phyloP scores from a whole-genome alignment of 2,113 vertebrate genomes.

The Oxyruncus cristatus region DNA sequence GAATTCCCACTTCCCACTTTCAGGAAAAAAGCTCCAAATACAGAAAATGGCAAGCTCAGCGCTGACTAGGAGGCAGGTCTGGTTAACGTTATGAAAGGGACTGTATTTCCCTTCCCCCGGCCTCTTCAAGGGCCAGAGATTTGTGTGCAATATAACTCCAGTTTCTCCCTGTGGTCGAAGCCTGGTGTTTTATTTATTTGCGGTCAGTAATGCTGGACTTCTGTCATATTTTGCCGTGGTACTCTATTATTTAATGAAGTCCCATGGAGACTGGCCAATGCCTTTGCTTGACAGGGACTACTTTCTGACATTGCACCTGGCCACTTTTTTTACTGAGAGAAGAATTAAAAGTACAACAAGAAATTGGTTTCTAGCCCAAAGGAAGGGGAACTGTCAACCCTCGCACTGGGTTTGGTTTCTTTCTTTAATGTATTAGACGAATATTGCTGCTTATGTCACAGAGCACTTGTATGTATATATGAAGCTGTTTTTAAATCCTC shows the following conservation, averaged over 20 bases:
- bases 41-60: not conserved
- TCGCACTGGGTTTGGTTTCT: not conserved
- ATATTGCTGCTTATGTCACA: not conserved
- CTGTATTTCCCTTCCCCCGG: not conserved
- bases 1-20: not conserved
- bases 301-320: conserved; percentile 32
- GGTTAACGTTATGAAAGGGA: conserved; percentile 27
- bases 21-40: not conserved
- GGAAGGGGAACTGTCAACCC: not conserved
- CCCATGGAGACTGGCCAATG: not conserved
- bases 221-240: not conserved
- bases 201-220: not conserved
- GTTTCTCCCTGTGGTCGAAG: not conserved
- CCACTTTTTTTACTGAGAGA: not conserved
- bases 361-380: conserved; percentile 9
- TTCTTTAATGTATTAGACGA: not conserved
- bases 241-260: conserved; percentile 1
- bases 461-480: not conserved
- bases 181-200: conserved; percentile 24
- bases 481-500: not conserved
- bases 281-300: not conserved
- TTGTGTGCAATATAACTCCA: not conserved
- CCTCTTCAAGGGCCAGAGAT: not conserved
- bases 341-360: not conserved
- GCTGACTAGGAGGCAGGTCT: not conserved